phyloP scores from a whole-genome alignment of 2,797 vertebrate species.

The Florisuga fusca region DNA sequence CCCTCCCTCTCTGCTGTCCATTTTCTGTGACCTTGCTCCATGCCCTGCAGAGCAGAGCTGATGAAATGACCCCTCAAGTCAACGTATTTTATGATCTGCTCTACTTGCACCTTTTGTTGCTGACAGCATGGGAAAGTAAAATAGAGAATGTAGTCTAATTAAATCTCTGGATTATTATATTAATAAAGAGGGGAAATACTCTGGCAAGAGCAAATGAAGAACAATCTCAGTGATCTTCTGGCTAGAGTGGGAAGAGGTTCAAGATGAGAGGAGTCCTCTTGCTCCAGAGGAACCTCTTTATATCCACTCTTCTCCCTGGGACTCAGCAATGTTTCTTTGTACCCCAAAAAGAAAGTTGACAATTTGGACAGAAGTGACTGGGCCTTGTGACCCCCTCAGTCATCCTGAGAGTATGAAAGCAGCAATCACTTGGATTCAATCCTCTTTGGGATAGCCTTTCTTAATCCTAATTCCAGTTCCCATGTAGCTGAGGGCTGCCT shows the following conservation, averaged over 20 bases:
- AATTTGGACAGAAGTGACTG: neutral
- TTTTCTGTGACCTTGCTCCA: neutral
- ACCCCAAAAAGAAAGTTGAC: neutral
- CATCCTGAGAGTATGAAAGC: neutral
- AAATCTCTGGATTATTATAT: neutral
- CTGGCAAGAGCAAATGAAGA: constrained; percentile 7
- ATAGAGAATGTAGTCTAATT: constrained; percentile 1
- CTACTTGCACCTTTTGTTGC: neutral
- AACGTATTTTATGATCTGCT: neutral
- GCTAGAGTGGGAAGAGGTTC: neutral
- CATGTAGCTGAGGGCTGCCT: neutral
- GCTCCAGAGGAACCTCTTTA: neutral
- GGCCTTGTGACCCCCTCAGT: neutral
- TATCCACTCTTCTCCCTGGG: neutral
- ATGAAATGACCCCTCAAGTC: neutral
- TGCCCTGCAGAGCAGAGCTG: neutral
- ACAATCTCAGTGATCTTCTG: neutral
- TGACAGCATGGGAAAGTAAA: neutral
- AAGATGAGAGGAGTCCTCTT: neutral
- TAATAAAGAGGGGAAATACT: neutral
- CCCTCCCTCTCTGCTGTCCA: neutral
- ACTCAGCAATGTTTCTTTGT: neutral
- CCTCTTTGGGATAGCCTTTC: neutral
- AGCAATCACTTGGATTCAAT: neutral
- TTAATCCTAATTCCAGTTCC: neutral